Conservation (phyloP, 2,113 vertebrate species). For the Psophia crepitans region DNA sequence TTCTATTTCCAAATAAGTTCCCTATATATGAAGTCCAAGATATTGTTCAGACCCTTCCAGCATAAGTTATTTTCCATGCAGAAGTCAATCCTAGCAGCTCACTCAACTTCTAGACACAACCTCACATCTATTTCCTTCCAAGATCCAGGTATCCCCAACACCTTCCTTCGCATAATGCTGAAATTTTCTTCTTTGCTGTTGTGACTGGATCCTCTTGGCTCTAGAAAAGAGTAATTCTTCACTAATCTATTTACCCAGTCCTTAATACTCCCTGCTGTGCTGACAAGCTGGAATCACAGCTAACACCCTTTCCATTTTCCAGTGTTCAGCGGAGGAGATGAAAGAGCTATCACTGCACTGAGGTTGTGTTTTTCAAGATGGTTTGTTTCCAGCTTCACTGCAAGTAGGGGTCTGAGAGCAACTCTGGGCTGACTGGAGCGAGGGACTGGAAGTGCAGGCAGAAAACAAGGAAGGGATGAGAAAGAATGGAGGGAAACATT, state of each 20-base stretch:
- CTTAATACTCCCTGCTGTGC: neutral
- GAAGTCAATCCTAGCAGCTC: neutral
- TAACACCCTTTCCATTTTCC: neutral
- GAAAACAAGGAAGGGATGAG: constrained; percentile 35
- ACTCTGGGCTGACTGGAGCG: neutral
- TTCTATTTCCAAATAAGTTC: neutral
- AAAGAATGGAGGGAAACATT: constrained; percentile 63
- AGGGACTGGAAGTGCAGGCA: neutral
- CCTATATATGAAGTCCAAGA: neutral
- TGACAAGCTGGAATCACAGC: neutral
- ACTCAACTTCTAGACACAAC: neutral
- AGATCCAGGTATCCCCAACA: neutral
- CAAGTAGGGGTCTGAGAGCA: neutral
- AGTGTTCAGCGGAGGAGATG: neutral
- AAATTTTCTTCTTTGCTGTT: neutral
- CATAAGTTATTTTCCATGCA: neutral
- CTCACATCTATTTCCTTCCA: neutral
- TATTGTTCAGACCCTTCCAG: neutral
- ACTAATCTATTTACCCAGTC: neutral
- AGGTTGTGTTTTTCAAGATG: neutral
- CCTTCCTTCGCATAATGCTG: neutral
- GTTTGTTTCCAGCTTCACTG: neutral
- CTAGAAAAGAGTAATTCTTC: neutral
- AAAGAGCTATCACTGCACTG: neutral
- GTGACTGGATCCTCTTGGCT: neutral